These are phyloP conservation scores for Macrostomum lignano DNA, from an alignment of 1,140 invertebrate genomes.

Conservation along the genomic window DNA sequence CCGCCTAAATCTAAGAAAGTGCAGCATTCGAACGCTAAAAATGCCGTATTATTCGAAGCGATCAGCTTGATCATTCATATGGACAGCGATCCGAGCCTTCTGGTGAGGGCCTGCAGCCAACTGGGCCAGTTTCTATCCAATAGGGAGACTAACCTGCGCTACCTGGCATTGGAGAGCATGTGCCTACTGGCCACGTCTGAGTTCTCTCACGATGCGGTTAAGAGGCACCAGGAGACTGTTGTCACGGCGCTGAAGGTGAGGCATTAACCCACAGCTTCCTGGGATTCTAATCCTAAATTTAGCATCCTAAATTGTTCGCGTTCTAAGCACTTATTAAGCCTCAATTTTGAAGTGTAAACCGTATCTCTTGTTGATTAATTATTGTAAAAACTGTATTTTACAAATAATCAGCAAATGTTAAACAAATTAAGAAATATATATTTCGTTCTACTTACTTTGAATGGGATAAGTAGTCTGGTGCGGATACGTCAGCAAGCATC, in stretches of 20 bases:
- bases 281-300: too few relatives aligned
- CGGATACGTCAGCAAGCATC: too few relatives aligned
- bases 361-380: too few relatives aligned
- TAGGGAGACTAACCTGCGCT: slow-evolving; percentile 80
- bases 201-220: slow-evolving; percentile 96
- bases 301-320: too few relatives aligned
- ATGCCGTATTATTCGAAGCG: slow-evolving; percentile 95
- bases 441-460: too few relatives aligned
- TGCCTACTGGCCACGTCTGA: slow-evolving; percentile 92
- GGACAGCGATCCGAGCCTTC: slow-evolving; percentile 74
- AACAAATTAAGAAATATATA: too few relatives aligned
- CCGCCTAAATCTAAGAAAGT: slow-evolving; percentile 99
- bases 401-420: too few relatives aligned
- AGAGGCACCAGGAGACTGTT: slow-evolving; percentile 97
- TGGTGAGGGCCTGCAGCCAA: slow-evolving; percentile 92
- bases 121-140: slow-evolving; percentile 91
- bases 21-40: slow-evolving; percentile 98
- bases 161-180: slow-evolving; percentile 93
- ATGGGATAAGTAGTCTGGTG: too few relatives aligned
- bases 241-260: slow-evolving; percentile 90
- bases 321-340: too few relatives aligned
- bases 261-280: too few relatives aligned
- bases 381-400: too few relatives aligned
- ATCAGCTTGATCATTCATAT: slow-evolving; percentile 98
- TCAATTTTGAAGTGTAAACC: too few relatives aligned